A percentile compares a stretch with the other conserved stretches of the same genome.
phyloP scores from a whole-genome alignment of 1,140 invertebrate genomes.

The Leptestheria dahalacensis region DNA sequence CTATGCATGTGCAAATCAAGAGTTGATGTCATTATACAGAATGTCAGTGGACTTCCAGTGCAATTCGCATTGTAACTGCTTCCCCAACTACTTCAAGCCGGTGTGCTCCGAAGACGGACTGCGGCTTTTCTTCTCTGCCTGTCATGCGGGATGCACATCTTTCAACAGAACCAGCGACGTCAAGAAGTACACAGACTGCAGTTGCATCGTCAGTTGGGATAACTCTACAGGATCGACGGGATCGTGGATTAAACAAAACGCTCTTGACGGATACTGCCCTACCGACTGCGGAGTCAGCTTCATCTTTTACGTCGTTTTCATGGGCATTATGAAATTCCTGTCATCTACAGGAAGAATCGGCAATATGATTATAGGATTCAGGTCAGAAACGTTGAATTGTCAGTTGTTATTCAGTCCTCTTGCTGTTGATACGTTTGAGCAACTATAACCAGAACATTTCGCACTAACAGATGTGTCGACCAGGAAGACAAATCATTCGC shows the following conservation, averaged over 20 bases:
- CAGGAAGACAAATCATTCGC: constrained; percentile 21
- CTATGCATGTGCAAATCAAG: neutral
- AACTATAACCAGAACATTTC: too few relatives aligned
- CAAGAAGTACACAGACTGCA: constrained; percentile 30
- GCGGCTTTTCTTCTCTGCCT: constrained; percentile 49
- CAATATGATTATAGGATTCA: constrained; percentile 14
- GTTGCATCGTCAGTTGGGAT: constrained; percentile 30
- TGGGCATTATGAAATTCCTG: constrained; percentile 16
- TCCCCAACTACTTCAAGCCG: constrained; percentile 18
- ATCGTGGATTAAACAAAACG: constrained; percentile 27
- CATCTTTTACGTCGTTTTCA: constrained; percentile 7
- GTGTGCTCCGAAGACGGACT: constrained; percentile 28
- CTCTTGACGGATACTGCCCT: constrained; percentile 42
- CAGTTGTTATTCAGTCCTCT: too few relatives aligned
- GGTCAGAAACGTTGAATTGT: too few relatives aligned
- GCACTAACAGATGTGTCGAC: constrained; percentile 17
- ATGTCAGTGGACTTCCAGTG: constrained; percentile 14
- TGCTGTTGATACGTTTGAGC: too few relatives aligned
- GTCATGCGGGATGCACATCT: constrained; percentile 47
- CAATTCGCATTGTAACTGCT: constrained; percentile 23
- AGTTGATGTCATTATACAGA: too few relatives aligned
- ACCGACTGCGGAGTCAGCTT: constrained; percentile 39
- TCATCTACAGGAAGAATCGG: constrained; percentile 12
- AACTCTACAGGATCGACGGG: neutral
- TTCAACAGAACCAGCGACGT: constrained; percentile 25